A percentile compares a stretch with the other conserved stretches of the same genome.
Conservation (phyloP, 2,888 invertebrate genomes). For the Dendrolimus houi region DNA sequence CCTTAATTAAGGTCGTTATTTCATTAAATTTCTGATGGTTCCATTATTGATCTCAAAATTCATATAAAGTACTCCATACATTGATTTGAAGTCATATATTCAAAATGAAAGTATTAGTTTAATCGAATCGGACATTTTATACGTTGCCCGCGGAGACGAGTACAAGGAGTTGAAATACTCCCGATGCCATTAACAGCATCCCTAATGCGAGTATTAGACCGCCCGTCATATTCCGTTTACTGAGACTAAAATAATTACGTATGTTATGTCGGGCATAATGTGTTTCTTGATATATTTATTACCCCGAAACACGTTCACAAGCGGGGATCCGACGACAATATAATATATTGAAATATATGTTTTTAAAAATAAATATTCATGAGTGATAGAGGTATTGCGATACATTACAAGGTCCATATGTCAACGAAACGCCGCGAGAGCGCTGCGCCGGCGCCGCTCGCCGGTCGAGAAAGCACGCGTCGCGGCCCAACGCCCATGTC, state of each 20-base stretch:
- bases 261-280: slow-evolving; percentile 45
- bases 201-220: slow-evolving; percentile 53
- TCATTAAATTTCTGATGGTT: too few relatives aligned
- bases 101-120: neutral
- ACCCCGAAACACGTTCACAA: slow-evolving; percentile 43
- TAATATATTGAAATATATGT: slow-evolving; percentile 50
- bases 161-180: slow-evolving; percentile 30
- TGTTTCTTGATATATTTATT: slow-evolving; percentile 59
- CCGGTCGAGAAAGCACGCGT: slow-evolving; percentile 11
- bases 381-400: slow-evolving; percentile 70
- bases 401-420: slow-evolving; percentile 67
- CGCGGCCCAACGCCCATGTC: slow-evolving; percentile 13
- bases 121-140: slow-evolving; percentile 7
- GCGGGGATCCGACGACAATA: slow-evolving; percentile 40
- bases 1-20: too few relatives aligned
- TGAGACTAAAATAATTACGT: slow-evolving; percentile 29
- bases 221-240: slow-evolving; percentile 49
- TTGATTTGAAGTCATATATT: slow-evolving; percentile 23
- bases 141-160: slow-evolving; percentile 41
- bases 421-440: slow-evolving; percentile 59
- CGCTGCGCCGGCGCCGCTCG: slow-evolving; percentile 30
- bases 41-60: too few relatives aligned
- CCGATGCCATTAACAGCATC: slow-evolving; percentile 41
- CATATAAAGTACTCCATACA: slow-evolving; percentile 3
- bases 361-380: slow-evolving; percentile 71